Evolutionary conservation across 2,888 invertebrate genomes (phyloP), one percentile per base, ranked within the genome.

Genomic region (Mamestra brassicae): DNA sequence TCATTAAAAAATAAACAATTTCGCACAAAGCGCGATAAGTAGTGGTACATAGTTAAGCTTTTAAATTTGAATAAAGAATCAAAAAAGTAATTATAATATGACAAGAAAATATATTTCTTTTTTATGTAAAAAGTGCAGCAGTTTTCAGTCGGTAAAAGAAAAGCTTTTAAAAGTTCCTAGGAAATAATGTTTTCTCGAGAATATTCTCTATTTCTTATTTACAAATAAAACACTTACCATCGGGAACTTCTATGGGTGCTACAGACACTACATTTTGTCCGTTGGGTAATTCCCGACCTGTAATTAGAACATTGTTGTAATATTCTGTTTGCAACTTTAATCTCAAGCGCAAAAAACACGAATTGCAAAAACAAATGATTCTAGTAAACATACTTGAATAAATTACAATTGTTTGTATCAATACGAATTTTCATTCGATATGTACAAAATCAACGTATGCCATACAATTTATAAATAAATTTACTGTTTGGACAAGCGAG

Each of bases 231-330:
- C 71, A 93, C 96, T 95, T 92, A 96, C 96, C 96, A 88, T 96
- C 95, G 76, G 95, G 92, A 82, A 96, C 95, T 91, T 96, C 95
- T 91, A 96, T 95, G 81, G 96, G 96, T 84, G 96, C 95, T 91
- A 95, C 96, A 77, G 96, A 96, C 83, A 96, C 96, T 91, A 96
- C 94, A 93, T 96, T 96, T 92, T 96, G 95, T 84, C 95, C 96
- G 84, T 91, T 94, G 83, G 95, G 93, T 88, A 96, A 92, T 90
- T 96, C 96, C 85, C 95, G 96, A 92, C 96, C 97, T 97, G 95
- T 81, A 94, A 95, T 88, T 87, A 92, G 91, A 91, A 90, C 85
- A 85, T 85, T 78, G 81, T 84, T 90, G 87, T 88, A 87, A 83
- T 87, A 85, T 81, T 85, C 78, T 66, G 81, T 66, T 69, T 69